Conservation (phyloP, 2,797 vertebrate genomes). For the Diglossa cyanea region DNA sequence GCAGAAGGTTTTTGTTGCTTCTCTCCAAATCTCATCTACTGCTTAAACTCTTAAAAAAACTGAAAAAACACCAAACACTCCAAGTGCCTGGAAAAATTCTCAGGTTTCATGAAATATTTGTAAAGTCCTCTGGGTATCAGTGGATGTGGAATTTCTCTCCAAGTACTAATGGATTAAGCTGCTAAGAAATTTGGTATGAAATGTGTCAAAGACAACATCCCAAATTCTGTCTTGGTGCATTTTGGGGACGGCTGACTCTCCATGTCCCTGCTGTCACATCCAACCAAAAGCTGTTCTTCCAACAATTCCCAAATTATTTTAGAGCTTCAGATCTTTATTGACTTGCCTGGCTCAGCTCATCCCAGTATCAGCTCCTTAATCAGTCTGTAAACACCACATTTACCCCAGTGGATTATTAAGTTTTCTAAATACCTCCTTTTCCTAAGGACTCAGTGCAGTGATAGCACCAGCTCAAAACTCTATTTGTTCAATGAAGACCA, state of each 20-base stretch:
- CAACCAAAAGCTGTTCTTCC: not conserved
- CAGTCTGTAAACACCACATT: not conserved
- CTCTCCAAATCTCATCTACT: not conserved
- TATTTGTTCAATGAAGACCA: not conserved
- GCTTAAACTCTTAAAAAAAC: not conserved
- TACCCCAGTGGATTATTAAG: not conserved
- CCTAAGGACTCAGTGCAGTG: not conserved
- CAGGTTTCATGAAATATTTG: not conserved
- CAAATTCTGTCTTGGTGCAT: not conserved
- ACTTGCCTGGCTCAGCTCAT: not conserved
- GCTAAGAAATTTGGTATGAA: not conserved
- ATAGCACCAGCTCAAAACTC: not conserved
- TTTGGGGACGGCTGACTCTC: not conserved
- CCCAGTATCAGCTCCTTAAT: not conserved
- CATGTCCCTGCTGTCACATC: not conserved
- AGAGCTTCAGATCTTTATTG: not conserved
- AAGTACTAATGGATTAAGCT: not conserved
- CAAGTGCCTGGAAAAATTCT: not conserved
- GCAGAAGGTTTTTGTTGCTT: not conserved
- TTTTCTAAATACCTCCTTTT: not conserved
- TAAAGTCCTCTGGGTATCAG: not conserved
- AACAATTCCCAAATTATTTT: not conserved
- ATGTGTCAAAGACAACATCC: not conserved
- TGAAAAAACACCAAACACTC: not conserved
- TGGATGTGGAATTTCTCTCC: not conserved